Evolutionary conservation across 2,797 vertebrate genomes (phyloP).

Genomic region (Cryptoblepharus egeriae): DNA sequence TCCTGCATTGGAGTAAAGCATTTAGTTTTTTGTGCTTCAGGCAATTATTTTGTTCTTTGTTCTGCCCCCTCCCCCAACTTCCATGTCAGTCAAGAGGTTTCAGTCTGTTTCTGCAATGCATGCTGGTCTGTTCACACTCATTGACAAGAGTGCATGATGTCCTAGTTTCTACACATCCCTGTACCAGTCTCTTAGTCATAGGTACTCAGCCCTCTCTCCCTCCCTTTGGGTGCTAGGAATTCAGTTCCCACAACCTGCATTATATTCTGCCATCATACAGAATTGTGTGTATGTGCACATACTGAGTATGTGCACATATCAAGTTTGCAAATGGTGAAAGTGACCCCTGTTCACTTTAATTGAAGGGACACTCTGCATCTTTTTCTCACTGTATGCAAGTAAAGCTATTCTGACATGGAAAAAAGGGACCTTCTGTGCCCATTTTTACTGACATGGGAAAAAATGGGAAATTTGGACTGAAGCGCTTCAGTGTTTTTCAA

Average conservation of each 20-base stretch:
- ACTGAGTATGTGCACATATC: background rate
- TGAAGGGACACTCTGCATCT: background rate
- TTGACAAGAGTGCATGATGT: constrained; percentile 46
- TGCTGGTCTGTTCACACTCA: constrained; percentile 52
- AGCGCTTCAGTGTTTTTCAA: background rate
- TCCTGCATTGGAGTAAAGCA: constrained; percentile 58
- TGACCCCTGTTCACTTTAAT: background rate
- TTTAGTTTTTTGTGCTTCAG: constrained; percentile 72
- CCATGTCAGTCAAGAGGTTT: constrained; percentile 55
- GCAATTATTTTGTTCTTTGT: constrained; percentile 56
- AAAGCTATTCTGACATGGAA: background rate
- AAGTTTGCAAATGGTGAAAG: background rate
- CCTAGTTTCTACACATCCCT: background rate
- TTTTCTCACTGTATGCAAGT: background rate
- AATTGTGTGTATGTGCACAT: background rate
- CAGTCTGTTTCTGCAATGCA: constrained; percentile 59
- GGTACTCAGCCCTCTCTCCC: background rate
- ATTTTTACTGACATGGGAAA: no score
- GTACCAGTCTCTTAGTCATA: background rate
- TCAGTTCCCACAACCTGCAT: background rate
- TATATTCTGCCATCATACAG: background rate
- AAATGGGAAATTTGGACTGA: background rate
- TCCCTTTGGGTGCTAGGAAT: background rate
- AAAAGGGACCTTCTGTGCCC: background rate
- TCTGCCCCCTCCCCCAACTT: constrained; percentile 64